Conservation (phyloP, 2,888 invertebrate genomes). For the Andricus quercusramuli region DNA sequence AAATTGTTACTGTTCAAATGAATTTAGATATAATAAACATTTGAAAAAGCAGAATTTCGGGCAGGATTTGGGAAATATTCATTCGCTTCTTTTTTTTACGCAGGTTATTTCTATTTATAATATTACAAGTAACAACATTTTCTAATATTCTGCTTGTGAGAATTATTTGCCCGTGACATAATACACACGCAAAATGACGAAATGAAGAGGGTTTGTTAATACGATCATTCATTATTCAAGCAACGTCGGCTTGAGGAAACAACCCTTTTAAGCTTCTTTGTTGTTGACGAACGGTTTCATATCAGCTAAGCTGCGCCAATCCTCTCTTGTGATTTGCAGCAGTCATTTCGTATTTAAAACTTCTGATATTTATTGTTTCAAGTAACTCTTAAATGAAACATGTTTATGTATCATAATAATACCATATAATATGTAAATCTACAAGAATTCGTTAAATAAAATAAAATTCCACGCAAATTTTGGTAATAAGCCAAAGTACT, state of each 20-base stretch:
- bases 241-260: constrained; percentile 48
- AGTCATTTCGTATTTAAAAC: neutral
- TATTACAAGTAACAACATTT: neutral
- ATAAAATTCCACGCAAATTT: too few species aligned
- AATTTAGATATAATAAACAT: too few species aligned
- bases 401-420: neutral
- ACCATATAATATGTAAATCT: too few species aligned
- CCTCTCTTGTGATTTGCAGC: constrained; percentile 17
- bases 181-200: neutral
- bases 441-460: too few species aligned
- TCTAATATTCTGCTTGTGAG: neutral
- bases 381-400: neutral
- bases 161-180: neutral
- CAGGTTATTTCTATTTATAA: too few species aligned
- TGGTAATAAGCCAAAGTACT: too few species aligned
- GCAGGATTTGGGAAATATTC: too few species aligned
- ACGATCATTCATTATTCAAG: constrained; percentile 53
- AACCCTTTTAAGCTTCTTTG: constrained; percentile 64
- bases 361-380: neutral
- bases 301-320: constrained; percentile 13
- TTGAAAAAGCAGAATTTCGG: too few species aligned
- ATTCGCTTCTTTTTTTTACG: too few species aligned
- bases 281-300: constrained; percentile 43
- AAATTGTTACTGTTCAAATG: too few species aligned
- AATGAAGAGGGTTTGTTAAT: constrained; percentile 27